phyloP scores from a whole-genome alignment of 2,113 vertebrate species.

The Petaurus breviceps region DNA sequence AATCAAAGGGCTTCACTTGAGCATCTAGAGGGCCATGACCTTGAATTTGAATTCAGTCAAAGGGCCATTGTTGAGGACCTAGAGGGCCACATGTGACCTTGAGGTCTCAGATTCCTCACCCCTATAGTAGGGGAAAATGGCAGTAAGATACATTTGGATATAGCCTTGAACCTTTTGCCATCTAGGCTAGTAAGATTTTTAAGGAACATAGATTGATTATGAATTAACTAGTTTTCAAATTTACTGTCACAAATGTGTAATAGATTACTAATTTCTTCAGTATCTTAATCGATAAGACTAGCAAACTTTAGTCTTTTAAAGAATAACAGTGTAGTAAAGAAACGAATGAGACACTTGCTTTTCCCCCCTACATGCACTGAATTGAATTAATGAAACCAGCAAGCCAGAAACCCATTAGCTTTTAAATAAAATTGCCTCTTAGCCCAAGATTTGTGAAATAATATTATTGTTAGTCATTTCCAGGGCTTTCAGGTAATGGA shows the following conservation, averaged over 20 bases:
- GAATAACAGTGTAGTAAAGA: slow-evolving; percentile 59
- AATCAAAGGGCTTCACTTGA: no score
- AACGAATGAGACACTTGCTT: slow-evolving; percentile 6
- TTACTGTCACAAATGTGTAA: slow-evolving; percentile 72
- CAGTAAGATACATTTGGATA: slow-evolving; percentile 29
- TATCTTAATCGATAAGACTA: slow-evolving; percentile 31
- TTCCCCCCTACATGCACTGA: slow-evolving; percentile 72
- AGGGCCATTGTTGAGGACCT: no score
- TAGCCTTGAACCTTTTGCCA: slow-evolving; percentile 23
- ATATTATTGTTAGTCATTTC: slow-evolving; percentile 52
- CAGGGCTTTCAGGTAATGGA: slow-evolving; percentile 56
- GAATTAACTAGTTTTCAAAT: slow-evolving; percentile 67
- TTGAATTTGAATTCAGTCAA: no score
- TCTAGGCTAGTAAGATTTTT: slow-evolving; percentile 48
- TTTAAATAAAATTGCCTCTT: slow-evolving; percentile 67
- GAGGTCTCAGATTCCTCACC: no score
- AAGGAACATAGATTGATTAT: slow-evolving; percentile 53
- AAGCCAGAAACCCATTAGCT: slow-evolving; percentile 68
- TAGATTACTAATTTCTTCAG: slow-evolving; percentile 75
- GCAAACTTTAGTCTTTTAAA: background rate
- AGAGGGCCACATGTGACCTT: no score
- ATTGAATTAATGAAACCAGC: slow-evolving; percentile 80
- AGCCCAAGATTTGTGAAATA: slow-evolving; percentile 61
- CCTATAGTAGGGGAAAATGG: no score
- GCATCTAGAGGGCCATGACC: no score